Conservation (phyloP, 2,113 vertebrate species). For the Daubentonia madagascariensis region DNA sequence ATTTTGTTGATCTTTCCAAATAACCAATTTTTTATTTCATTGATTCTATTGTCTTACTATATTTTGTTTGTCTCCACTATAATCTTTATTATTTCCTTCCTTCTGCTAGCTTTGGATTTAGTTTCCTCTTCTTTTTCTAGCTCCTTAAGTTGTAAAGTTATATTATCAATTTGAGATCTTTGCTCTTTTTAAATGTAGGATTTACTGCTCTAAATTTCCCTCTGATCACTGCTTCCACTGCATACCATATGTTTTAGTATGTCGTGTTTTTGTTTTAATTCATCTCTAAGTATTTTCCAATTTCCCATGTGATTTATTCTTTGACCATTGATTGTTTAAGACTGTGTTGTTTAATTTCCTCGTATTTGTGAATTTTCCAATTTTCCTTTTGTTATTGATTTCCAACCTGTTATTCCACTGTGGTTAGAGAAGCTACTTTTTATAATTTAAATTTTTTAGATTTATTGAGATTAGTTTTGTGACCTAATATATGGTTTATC, state of each 20-base stretch:
- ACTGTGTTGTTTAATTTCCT: not conserved
- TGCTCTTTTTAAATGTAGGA: not conserved
- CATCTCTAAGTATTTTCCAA: not conserved
- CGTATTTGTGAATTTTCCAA: not conserved
- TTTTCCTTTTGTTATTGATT: not conserved
- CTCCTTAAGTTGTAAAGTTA: not conserved
- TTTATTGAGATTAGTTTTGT: not conserved
- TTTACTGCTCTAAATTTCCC: not conserved
- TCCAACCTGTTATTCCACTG: not conserved
- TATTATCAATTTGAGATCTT: not conserved
- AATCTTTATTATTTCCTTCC: not conserved
- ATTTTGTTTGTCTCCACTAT: not conserved
- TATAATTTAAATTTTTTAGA: not conserved
- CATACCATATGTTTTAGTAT: not conserved
- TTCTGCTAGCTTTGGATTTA: not conserved
- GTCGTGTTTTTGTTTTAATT: not conserved
- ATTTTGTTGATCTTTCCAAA: not conserved
- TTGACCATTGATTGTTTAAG: not conserved
- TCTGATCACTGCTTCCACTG: not conserved
- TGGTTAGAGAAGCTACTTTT: not conserved
- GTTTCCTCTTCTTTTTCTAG: not conserved
- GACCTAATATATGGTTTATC: not conserved
- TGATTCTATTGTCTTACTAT: not conserved
- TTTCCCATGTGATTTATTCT: not conserved
- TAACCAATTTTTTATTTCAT: not conserved